Evolutionary conservation across 2,113 vertebrate genomes (phyloP).

Genomic region (Typhlomys cinereus): DNA sequence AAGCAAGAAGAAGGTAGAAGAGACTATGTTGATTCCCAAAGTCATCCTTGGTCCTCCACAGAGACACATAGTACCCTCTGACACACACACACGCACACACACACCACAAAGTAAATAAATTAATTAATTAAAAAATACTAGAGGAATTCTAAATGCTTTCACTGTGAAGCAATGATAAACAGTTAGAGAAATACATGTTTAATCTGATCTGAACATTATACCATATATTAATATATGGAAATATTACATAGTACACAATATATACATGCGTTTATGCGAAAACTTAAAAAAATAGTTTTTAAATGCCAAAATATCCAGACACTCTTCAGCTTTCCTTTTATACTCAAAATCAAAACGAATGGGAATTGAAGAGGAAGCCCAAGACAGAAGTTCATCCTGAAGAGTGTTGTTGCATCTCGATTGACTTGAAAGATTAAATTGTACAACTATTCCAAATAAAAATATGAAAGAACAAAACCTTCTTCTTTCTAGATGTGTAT

Average conservation of each 20-base stretch:
- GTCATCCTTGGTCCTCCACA: too few species aligned
- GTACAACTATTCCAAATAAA: neutral
- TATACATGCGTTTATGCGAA: neutral
- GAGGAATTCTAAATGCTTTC: neutral
- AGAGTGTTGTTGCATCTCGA: neutral
- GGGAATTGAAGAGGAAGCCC: neutral
- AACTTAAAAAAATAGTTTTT: neutral
- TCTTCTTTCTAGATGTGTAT: neutral
- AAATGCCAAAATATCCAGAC: neutral
- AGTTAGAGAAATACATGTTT: neutral
- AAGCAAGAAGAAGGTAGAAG: too few species aligned
- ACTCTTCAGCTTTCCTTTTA: neutral
- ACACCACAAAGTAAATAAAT: too few species aligned
- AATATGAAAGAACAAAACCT: neutral
- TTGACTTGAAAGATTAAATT: slow-evolving; percentile 9
- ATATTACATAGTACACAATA: neutral
- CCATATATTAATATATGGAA: neutral
- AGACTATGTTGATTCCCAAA: too few species aligned
- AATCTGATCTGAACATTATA: neutral
- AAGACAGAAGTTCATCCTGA: slow-evolving; percentile 6
- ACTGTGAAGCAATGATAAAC: neutral
- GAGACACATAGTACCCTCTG: too few species aligned
- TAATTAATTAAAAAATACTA: neutral
- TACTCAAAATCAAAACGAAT: slow-evolving; percentile 39
- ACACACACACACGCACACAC: too few species aligned